Conservation (phyloP, 2,797 vertebrate species). For the Scyliorhinus canicula region DNA sequence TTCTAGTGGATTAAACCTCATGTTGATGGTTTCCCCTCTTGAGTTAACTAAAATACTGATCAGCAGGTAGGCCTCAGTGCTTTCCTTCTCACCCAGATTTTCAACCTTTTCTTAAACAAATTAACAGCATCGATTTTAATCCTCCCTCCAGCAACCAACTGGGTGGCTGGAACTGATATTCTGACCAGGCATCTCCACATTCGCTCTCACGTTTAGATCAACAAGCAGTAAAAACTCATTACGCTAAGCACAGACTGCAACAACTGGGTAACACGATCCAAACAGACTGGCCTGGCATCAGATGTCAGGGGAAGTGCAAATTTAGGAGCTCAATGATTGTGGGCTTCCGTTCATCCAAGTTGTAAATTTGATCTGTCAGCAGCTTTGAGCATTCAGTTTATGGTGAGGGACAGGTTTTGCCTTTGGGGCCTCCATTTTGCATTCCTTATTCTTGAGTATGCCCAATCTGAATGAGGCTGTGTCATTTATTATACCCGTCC, state of each 20-base stretch:
- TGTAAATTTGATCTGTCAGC: constrained; percentile 11
- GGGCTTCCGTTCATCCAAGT: constrained; percentile 43
- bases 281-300: constrained; percentile 42
- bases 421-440: not conserved
- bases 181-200: not conserved
- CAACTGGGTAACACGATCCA: constrained; percentile 43
- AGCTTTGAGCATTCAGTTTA: not conserved
- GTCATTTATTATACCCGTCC: not conserved
- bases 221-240: not conserved
- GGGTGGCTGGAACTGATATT: not conserved
- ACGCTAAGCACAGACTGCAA: constrained; percentile 14
- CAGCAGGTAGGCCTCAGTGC: constrained; percentile 39
- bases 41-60: constrained; percentile 40
- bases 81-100: constrained; percentile 38
- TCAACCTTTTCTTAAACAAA: not conserved
- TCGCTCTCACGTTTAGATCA: not conserved
- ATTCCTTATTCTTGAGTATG: not conserved
- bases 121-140: not conserved
- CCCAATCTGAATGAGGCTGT: not conserved
- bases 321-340: constrained; percentile 46
- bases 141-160: not conserved
- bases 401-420: not conserved
- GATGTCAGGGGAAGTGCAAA: constrained; percentile 44
- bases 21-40: constrained; percentile 39
- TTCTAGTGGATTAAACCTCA: constrained; percentile 43